A percentile compares a stretch with the other conserved stretches of the same genome.
Conservation (phyloP, 2,888 invertebrate genomes). For the Helleia helle region DNA sequence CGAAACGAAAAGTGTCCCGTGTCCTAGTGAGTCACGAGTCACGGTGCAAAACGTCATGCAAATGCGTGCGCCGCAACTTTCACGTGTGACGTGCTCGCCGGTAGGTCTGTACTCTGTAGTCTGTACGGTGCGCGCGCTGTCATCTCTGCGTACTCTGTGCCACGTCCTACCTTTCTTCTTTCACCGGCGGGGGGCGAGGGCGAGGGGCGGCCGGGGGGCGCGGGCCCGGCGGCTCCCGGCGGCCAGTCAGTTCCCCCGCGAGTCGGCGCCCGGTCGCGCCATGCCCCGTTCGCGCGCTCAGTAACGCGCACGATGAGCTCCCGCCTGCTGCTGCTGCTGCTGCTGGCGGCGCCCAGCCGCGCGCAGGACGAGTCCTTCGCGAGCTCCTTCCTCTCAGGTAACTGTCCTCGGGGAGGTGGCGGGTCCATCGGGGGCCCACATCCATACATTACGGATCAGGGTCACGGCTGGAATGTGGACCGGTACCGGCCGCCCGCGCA, state of each 20-base stretch:
- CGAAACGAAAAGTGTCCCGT: no score
- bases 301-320: constrained; percentile 35
- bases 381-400: constrained; percentile 87
- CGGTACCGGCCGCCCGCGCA: neutral
- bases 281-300: constrained; percentile 31
- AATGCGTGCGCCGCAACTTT: no score
- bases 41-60: no score
- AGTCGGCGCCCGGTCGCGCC: constrained; percentile 43
- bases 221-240: no score
- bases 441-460: constrained; percentile 15
- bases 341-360: constrained; percentile 32
- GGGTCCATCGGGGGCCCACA: constrained; percentile 13
- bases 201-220: no score
- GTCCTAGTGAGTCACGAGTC: no score
- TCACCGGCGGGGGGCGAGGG: no score
- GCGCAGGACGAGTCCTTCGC: constrained; percentile 85
- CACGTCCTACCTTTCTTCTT: constrained; percentile 40
- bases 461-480: constrained; percentile 2
- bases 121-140: neutral
- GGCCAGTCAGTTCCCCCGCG: constrained; percentile 38
- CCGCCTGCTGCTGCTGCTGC: constrained; percentile 32
- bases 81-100: no score
- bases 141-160: neutral
- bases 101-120: no score
- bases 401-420: constrained; percentile 17